Evolutionary conservation across 2,888 invertebrate species (phyloP), one percentile per base, ranked within the genome.

Genomic region (Hydroisotoma schaefferi): DNA sequence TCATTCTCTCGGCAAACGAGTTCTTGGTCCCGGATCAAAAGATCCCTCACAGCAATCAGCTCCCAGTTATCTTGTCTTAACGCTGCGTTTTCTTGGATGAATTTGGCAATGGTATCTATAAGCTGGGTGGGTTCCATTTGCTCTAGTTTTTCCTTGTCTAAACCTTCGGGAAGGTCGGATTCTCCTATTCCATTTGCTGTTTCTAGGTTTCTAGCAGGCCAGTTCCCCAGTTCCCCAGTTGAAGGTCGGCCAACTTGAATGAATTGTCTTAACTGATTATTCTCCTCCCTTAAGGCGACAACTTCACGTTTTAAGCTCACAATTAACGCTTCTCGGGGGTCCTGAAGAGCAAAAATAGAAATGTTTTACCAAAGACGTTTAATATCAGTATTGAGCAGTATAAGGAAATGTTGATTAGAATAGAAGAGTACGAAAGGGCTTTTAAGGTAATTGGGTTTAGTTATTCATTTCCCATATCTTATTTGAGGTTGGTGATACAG

Each of bases 1-100:
- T 95, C 94, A 74, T 95, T 95, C 77, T 95, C 94, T 57, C 90
- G 80, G 74, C 90, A 91, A 27, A 94, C 86, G 37, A 90, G 77
- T 76, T 94, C 94, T 76, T 94, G 94, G 76, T 95, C 94, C 12
- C 92, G 78, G 67, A 91, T 81, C 63, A 93, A 81, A 67, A 87
- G 83, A 75, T 94, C 92, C 49, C 90, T 80, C 0, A 88, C 84
- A 33, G 82, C 82, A 78, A 86, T 92, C 55, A 94, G 79, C 71
- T 94, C 93, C 1, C 86, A 82, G 77, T 94, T 94, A 78, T 95
- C 94, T 22, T 84, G 83, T 44, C 93, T n/a, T n/a, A 47, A 25
- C 8, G 47, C 61, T 28, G 53, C 56, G 53, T 70, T 70, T 78
- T 78, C 78, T 76, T 25, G 79, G 68, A 71, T 93, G 89, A 76